A percentile compares a stretch with the other conserved stretches of the same genome.
Evolutionary conservation across 2,888 invertebrate genomes (phyloP).

Genomic region (Cephus sareptanus): DNA sequence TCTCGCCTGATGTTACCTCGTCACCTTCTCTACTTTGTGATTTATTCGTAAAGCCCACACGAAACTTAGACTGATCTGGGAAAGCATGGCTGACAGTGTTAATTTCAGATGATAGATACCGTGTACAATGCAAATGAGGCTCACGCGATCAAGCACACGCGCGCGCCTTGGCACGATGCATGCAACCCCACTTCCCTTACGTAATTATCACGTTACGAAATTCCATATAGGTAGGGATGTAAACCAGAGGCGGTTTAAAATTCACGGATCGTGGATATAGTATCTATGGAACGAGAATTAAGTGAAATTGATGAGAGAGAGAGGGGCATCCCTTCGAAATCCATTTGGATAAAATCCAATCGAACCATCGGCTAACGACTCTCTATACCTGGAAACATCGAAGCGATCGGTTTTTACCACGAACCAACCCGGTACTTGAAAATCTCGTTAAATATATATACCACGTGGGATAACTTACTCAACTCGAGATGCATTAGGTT

Average conservation of each 20-base stretch:
- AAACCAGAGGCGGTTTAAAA: neutral
- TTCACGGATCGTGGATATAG: neutral
- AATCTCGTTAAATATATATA: neutral
- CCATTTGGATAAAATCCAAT: neutral
- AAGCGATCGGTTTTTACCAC: neutral
- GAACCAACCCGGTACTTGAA: neutral
- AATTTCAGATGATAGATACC: slow-evolving; percentile 62
- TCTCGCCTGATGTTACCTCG: neutral
- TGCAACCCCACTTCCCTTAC: slow-evolving; percentile 29
- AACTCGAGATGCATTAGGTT: neutral
- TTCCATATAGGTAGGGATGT: neutral
- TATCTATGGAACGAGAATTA: neutral
- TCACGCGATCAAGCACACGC: slow-evolving; percentile 50
- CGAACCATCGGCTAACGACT: neutral
- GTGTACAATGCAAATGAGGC: slow-evolving; percentile 53
- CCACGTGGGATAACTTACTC: neutral
- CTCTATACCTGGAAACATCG: neutral
- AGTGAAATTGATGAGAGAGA: neutral
- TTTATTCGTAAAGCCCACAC: slow-evolving; percentile 5
- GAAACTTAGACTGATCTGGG: slow-evolving; percentile 16
- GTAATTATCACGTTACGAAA: slow-evolving; percentile 33
- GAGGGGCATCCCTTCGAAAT: neutral
- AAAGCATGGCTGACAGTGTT: slow-evolving; percentile 57
- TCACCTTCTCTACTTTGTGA: neutral
- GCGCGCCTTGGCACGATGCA: slow-evolving; percentile 24